Conservation (phyloP, 2,888 invertebrate species). For the Nezara viridula region DNA sequence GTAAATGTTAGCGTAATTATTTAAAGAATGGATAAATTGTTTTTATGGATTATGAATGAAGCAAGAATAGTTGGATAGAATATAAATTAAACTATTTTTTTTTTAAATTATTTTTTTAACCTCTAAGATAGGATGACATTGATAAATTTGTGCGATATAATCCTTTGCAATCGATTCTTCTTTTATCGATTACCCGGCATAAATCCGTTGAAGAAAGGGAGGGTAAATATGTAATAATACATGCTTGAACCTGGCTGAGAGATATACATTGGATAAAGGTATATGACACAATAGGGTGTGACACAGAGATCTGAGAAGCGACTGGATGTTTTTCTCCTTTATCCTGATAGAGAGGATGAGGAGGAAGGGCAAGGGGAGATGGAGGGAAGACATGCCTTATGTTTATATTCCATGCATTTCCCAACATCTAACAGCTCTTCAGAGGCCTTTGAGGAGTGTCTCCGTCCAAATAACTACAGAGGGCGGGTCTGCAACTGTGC, state of each 20-base stretch:
- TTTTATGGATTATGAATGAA: too few relatives aligned
- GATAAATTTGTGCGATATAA: too few relatives aligned
- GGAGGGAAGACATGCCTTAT: constrained; percentile 9
- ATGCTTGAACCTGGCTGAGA: neutral
- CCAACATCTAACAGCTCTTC: constrained; percentile 16
- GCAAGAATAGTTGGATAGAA: too few relatives aligned
- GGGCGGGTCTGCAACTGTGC: neutral
- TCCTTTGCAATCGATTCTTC: too few relatives aligned
- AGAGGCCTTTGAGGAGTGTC: neutral
- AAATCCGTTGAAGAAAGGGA: neutral
- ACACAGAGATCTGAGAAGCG: neutral
- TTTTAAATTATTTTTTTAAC: too few relatives aligned
- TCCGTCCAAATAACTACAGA: constrained; percentile 5
- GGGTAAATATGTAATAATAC: neutral
- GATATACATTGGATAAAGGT: constrained; percentile 2
- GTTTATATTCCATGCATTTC: constrained; percentile 49
- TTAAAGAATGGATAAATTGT: too few relatives aligned
- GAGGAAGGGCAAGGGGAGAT: neutral
- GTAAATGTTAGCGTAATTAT: too few relatives aligned
- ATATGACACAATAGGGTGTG: constrained; percentile 25
- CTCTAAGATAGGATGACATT: too few relatives aligned
- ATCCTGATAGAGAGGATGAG: constrained; percentile 2
- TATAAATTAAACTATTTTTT: too few relatives aligned
- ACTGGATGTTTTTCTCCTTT: constrained; percentile 27
- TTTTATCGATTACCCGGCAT: neutral